Base-by-base conservation (phyloP, 1,140 invertebrate species). In the Macrosteles quadrilineatus region DNA sequence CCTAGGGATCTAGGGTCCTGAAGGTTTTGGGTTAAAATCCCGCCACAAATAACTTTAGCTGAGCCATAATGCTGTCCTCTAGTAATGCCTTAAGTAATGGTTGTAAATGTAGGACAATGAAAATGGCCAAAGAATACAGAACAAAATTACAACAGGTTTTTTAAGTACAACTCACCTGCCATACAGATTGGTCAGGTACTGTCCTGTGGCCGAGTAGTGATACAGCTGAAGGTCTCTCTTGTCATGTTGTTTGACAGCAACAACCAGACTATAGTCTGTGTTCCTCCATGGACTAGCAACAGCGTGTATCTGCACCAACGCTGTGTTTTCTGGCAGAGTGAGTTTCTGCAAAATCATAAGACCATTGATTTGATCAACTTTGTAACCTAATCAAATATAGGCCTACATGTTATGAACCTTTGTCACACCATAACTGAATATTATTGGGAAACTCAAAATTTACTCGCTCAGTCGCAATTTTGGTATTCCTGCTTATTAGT, bases 181-280 rank as follows among this genome's bases (percentile, higher is more conserved):
- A 50, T 50, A 50, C 17, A 50, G n/a, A 50, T 50, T 50, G 2
- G 55, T 21, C 9, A 59, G 4, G 2, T 6, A 25, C 32, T 72
- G 47, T 69, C 72, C 67, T 78, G 76, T 74, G 1, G 69, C 55
- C 71, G 78, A 75, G 75, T 76, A 78, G 72, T 73, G 74, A 74
- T 69, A 30, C 43, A 73, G 63, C 78, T 53, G 70, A 73, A 72
- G 76, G 76, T 80, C 84, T 83, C 66, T 82, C 75, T 77, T 81
- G 81, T 63, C 79, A 75, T 17, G 78, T 81, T 74, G 77, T 80
- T 11, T 83, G 76, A 19, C 83, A 6, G 80, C 77, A 43, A 82
- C 81, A 73, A 83, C 82, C 43, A 87, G 83, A 72, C 87, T 83
- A 59, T 21, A 59, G 23, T 30, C 27, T 6, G 4, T 11, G 6